phyloP scores from a whole-genome alignment of 92 coral and sea anemone species.

The Parazoanthus atlanticus region DNA sequence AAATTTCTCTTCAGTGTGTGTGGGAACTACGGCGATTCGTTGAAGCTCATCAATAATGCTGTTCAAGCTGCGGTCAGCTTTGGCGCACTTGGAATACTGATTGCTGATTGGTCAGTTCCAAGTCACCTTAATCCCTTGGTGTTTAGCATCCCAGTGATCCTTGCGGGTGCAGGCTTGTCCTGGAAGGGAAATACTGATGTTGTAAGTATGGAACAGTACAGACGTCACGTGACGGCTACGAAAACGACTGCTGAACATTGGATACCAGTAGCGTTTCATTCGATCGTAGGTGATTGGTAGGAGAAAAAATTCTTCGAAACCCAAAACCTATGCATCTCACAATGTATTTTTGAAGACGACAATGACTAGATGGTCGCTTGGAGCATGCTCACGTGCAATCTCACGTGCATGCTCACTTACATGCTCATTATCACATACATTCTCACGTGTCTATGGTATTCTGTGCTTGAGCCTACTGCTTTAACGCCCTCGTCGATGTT shows the following conservation, averaged over 20 bases:
- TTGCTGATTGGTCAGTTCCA: conserved; percentile 96
- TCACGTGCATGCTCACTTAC: too few relatives aligned
- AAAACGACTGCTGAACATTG: too few relatives aligned
- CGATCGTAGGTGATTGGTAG: background rate
- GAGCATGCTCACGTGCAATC: too few relatives aligned
- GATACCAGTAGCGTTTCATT: too few relatives aligned
- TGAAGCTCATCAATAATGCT: conserved; percentile 82
- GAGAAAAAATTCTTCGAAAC: background rate
- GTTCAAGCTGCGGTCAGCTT: conserved; percentile 87
- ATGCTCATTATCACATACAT: too few relatives aligned
- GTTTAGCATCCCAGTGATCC: conserved; percentile 84
- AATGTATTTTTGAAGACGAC: background rate
- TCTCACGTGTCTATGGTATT: too few relatives aligned
- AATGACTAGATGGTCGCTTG: too few relatives aligned
- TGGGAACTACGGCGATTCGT: conserved; percentile 74
- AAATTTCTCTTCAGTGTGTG: conserved; percentile 62
- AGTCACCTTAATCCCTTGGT: conserved; percentile 92
- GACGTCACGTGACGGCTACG: background rate
- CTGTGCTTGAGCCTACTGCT: too few relatives aligned
- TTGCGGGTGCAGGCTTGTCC: conserved; percentile 89
- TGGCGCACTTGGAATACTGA: conserved; percentile 85
- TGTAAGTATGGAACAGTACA: conserved; percentile 53
- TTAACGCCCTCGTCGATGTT: too few relatives aligned
- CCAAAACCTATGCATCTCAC: background rate
- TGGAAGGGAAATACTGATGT: conserved; percentile 86